Base-by-base conservation (phyloP, 1,140 invertebrate genomes). In the Venturia canescens region DNA sequence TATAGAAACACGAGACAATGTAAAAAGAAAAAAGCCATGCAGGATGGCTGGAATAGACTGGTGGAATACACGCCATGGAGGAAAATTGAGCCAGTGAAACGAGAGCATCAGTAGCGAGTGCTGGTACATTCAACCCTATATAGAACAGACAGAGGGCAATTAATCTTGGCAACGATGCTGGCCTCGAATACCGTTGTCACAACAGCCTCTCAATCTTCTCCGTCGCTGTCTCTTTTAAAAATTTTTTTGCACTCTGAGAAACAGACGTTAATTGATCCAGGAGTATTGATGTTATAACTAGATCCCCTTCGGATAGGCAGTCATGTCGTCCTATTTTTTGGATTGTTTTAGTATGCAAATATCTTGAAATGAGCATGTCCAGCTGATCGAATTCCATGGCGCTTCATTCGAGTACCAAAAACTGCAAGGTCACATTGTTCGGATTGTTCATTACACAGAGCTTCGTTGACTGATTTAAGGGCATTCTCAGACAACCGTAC, bases 231-330 rank as follows among this genome's bases (percentile, higher is more conserved):
- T 57, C 53, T 67, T 69, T 29, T 18, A 2, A n/a, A n/a, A n/a
- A n/a, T n/a, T n/a, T 29, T n/a, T 69, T 15, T 16, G 29, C 29
- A 15, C 66, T 4, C 1, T 16, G 79, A 53, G 77, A 83, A 83
- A 83, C 83, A 78, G 83, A 85, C 82, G 81, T 81, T 87, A 89
- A 89, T 90, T 90, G 88, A 89, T 90, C 85, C 85, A 85, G 86
- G 81, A 72, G 74, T 90, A 89, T 90, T 87, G 87, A 89, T 89
- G 88, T 89, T 89, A 87, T 88, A 88, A 89, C 88, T 88, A 89
- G 85, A 57, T 81, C 75, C 27, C 29, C 67, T 63, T 27, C 23
- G 9, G 3, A 1, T 23, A 23, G 5, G 21, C 23, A 3, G 23
- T 3, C 21, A 57, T 63, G 18, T 60, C 60, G 60, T 63, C 26